Evolutionary conservation across 2,797 vertebrate genomes (phyloP).

Genomic region (Dallia pectoralis): DNA sequence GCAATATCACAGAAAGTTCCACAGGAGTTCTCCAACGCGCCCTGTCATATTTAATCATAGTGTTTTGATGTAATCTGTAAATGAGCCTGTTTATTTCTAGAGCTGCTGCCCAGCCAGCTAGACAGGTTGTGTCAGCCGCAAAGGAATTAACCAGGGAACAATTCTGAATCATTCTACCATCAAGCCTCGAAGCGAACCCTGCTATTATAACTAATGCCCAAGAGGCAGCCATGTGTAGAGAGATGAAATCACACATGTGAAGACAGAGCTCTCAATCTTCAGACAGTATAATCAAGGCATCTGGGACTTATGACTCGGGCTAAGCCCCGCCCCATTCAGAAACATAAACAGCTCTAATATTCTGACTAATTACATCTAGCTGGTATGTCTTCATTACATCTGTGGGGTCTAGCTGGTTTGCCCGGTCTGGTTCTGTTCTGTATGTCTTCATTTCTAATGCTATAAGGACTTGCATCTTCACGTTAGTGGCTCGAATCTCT

Average conservation of each 20-base stretch:
- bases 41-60: constrained; percentile 41
- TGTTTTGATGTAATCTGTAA: constrained; percentile 69
- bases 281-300: constrained; percentile 66
- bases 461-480: constrained; percentile 45
- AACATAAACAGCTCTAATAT: constrained; percentile 32
- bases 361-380: constrained; percentile 44
- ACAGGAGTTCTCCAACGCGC: constrained; percentile 5
- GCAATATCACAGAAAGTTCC: not conserved
- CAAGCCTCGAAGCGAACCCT: constrained; percentile 50
- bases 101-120: constrained; percentile 29
- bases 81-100: constrained; percentile 60
- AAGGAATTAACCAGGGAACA: constrained; percentile 57
- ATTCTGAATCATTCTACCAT: constrained; percentile 58
- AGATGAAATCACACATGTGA: constrained; percentile 65
- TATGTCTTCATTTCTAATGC: constrained; percentile 38
- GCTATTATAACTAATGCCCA: constrained; percentile 66
- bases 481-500: constrained; percentile 33
- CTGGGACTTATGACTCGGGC: constrained; percentile 63
- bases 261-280: constrained; percentile 62
- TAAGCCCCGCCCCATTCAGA: constrained; percentile 32
- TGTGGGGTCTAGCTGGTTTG: too few relatives aligned
- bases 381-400: constrained; percentile 42
- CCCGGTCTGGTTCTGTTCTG: too few relatives aligned
- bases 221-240: constrained; percentile 59
- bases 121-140: constrained; percentile 29